phyloP scores from a whole-genome alignment of 2,113 vertebrate genomes.

The Fregata magnificens region DNA sequence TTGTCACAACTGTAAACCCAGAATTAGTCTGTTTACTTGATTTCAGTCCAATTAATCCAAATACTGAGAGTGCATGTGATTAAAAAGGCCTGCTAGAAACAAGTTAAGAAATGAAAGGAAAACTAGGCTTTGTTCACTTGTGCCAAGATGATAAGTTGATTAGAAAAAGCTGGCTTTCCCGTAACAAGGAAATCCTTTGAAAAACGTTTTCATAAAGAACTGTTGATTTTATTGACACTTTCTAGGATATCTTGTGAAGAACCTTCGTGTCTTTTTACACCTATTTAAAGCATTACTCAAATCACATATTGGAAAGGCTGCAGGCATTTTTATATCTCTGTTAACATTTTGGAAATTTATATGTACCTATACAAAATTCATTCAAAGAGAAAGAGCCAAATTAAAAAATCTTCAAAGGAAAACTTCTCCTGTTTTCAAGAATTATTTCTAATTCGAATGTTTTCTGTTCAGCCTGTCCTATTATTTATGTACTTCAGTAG shows the following conservation, averaged over 20 bases:
- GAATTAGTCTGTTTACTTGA: neutral
- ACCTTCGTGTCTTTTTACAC: neutral
- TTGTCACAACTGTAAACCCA: neutral
- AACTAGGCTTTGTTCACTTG: neutral
- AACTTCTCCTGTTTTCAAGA: neutral
- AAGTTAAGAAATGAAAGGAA: neutral
- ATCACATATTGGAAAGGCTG: neutral
- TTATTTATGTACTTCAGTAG: neutral
- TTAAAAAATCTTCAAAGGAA: neutral
- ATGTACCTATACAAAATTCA: neutral
- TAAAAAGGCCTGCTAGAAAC: neutral
- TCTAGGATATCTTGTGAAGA: neutral
- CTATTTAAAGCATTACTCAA: neutral
- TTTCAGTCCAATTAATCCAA: neutral
- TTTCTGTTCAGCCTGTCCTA: neutral
- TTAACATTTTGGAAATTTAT: neutral
- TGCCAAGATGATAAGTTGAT: neutral
- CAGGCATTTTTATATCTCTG: neutral
- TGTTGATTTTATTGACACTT: neutral
- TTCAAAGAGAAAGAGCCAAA: neutral
- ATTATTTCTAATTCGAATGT: neutral
- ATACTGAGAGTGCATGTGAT: neutral
- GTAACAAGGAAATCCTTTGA: neutral
- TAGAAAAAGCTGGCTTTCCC: neutral
- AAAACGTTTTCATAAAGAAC: neutral